A percentile compares a stretch with the other conserved stretches of the same genome.
Evolutionary conservation across 1,140 invertebrate genomes (phyloP).

Genomic region (Rhizoglyphus robini): DNA sequence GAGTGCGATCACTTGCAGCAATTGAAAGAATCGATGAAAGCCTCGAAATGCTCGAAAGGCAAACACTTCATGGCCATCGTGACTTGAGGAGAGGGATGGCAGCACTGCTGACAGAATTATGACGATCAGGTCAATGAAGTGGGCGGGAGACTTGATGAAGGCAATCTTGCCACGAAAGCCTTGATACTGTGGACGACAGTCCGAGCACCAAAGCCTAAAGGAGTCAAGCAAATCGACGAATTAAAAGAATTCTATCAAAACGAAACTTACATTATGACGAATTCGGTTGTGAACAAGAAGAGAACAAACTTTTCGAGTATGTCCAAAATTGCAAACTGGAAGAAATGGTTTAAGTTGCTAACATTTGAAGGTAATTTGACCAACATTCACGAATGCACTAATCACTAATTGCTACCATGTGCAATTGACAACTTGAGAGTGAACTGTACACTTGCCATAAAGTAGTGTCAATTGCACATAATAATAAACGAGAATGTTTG

Average conservation of each 20-base stretch:
- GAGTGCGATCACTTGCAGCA: slow-evolving; percentile 1
- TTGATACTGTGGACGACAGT: slow-evolving; percentile 1
- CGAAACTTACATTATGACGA: not conserved
- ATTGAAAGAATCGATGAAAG: slow-evolving; percentile 15
- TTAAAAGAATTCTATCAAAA: not conserved
- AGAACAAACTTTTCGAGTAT: slow-evolving; percentile 4
- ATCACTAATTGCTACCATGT: too few relatives aligned
- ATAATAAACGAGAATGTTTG: too few relatives aligned
- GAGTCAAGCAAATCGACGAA: not conserved
- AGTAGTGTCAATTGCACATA: too few relatives aligned
- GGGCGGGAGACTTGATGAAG: slow-evolving; percentile 4
- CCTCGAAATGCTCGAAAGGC: slow-evolving; percentile 14
- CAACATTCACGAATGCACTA: too few relatives aligned
- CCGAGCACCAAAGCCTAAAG: not conserved
- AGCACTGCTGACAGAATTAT: slow-evolving; percentile 1
- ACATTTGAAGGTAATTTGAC: slow-evolving; percentile 1
- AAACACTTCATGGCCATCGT: slow-evolving; percentile 15
- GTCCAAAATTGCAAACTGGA: not conserved
- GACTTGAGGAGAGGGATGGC: not conserved
- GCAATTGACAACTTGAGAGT: too few relatives aligned
- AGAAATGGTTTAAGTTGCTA: too few relatives aligned
- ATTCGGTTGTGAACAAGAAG: slow-evolving; percentile 14
- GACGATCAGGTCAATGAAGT: slow-evolving; percentile 1
- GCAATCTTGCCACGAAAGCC: slow-evolving; percentile 7
- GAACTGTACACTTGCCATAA: too few relatives aligned